Evolutionary conservation across 2,113 vertebrate species (phyloP).

Genomic region (Anoplopoma fimbria): DNA sequence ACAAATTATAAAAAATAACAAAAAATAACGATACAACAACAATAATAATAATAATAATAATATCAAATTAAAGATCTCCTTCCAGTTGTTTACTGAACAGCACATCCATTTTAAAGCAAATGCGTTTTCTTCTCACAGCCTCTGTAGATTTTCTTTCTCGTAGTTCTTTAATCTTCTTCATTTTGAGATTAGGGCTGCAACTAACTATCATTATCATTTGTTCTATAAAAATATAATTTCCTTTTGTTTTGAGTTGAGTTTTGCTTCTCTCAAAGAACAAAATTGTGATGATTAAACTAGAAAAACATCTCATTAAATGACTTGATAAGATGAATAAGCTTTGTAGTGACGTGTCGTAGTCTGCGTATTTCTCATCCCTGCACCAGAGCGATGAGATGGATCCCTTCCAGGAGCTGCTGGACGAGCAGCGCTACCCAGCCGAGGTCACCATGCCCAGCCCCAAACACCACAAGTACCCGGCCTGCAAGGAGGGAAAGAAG

Average conservation of each 20-base stretch:
- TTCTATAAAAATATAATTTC: background rate
- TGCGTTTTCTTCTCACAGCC: too few relatives aligned
- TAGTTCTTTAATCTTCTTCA: background rate
- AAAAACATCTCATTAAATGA: too few relatives aligned
- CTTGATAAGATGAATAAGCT: background rate
- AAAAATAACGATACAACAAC: too few relatives aligned
- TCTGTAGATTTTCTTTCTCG: too few relatives aligned
- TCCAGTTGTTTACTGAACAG: too few relatives aligned
- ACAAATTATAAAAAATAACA: too few relatives aligned
- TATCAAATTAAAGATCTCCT: too few relatives aligned
- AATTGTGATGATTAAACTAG: background rate
- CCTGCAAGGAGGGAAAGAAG: conserved; percentile 98
- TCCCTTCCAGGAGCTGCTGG: conserved; percentile 95
- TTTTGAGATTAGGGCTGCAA: too few relatives aligned
- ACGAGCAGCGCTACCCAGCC: conserved; percentile 92
- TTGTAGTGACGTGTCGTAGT: conserved; percentile 53
- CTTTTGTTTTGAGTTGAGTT: too few relatives aligned
- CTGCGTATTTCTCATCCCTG: conserved; percentile 60
- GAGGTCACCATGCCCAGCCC: conserved; percentile 94
- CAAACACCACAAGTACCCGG: conserved; percentile 94
- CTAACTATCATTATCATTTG: background rate
- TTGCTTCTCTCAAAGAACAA: too few relatives aligned
- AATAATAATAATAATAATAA: too few relatives aligned
- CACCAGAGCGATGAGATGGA: conserved; percentile 92
- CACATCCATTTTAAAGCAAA: too few relatives aligned